Evolutionary conservation across 2,113 vertebrate genomes (phyloP).

Genomic region (Carassius gibelio): DNA sequence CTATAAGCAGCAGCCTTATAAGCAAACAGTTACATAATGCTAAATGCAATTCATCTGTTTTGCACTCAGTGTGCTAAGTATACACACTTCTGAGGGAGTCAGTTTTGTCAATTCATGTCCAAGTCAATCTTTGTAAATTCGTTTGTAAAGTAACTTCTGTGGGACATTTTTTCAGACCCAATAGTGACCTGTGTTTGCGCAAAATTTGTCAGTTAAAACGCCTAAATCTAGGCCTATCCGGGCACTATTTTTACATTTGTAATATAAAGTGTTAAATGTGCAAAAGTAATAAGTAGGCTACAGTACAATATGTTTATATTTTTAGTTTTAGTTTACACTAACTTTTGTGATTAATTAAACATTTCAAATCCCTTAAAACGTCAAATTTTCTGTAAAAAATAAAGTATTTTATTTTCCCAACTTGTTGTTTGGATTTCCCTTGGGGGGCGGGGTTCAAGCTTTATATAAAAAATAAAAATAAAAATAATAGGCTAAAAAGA

Average conservation of each 20-base stretch:
- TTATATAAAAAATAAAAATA: background rate
- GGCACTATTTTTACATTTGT: no score
- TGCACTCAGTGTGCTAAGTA: background rate
- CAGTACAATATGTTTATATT: no score
- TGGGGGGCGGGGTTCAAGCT: background rate
- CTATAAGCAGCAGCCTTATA: slow-evolving; percentile 8
- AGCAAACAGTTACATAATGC: slow-evolving; percentile 2
- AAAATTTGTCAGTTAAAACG: background rate
- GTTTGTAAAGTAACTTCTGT: background rate
- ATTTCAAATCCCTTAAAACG: background rate
- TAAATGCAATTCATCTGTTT: no score
- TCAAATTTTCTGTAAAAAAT: background rate
- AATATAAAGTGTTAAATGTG: no score
- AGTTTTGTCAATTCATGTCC: no score
- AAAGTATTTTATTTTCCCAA: background rate
- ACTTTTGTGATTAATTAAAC: background rate
- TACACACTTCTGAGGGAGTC: background rate
- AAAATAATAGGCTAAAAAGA: background rate
- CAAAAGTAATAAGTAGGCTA: no score
- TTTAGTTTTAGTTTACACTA: background rate
- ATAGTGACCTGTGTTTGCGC: background rate
- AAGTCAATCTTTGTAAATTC: background rate
- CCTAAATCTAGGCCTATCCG: no score
- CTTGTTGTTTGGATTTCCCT: background rate
- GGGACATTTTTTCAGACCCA: background rate